Evolutionary conservation across 2,888 invertebrate species (phyloP).

Genomic region (Xanthia icteritia): DNA sequence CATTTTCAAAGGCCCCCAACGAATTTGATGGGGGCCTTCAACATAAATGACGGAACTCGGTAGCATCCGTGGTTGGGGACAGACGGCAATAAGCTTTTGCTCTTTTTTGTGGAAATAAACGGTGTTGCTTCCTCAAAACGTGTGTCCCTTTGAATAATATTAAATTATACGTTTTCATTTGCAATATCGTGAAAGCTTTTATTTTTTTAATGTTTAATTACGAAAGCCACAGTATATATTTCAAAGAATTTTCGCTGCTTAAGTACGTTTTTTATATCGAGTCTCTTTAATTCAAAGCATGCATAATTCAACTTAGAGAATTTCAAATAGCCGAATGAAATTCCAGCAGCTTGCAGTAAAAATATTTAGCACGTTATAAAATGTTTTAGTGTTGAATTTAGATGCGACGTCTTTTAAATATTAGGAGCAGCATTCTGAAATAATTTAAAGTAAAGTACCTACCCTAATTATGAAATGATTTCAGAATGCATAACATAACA

Average conservation of each 20-base stretch:
- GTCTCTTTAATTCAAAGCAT: slow-evolving; percentile 2
- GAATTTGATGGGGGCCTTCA: slow-evolving; percentile 49
- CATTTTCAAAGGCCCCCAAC: slow-evolving; percentile 55
- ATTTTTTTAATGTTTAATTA: background rate
- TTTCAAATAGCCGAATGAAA: slow-evolving; percentile 22
- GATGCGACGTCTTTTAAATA: background rate
- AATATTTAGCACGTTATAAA: slow-evolving; percentile 21
- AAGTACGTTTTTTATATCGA: background rate
- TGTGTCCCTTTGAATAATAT: slow-evolving; percentile 46
- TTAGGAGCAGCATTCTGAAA: background rate
- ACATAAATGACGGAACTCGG: slow-evolving; percentile 55
- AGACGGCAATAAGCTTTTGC: slow-evolving; percentile 51
- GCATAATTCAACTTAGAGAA: slow-evolving; percentile 18
- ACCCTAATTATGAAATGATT: background rate
- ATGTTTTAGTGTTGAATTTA: slow-evolving; percentile 21
- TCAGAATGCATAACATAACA: background rate
- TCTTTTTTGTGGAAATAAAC: slow-evolving; percentile 56
- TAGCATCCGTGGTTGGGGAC: slow-evolving; percentile 24
- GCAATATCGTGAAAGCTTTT: background rate
- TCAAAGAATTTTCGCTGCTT: background rate
- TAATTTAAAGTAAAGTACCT: background rate
- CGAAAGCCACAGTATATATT: slow-evolving; percentile 1
- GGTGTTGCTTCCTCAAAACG: slow-evolving; percentile 31
- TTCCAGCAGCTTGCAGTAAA: slow-evolving; percentile 13
- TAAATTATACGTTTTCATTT: slow-evolving; percentile 38